Conservation (phyloP, 2,797 vertebrate species). For the Spinus pinus region DNA sequence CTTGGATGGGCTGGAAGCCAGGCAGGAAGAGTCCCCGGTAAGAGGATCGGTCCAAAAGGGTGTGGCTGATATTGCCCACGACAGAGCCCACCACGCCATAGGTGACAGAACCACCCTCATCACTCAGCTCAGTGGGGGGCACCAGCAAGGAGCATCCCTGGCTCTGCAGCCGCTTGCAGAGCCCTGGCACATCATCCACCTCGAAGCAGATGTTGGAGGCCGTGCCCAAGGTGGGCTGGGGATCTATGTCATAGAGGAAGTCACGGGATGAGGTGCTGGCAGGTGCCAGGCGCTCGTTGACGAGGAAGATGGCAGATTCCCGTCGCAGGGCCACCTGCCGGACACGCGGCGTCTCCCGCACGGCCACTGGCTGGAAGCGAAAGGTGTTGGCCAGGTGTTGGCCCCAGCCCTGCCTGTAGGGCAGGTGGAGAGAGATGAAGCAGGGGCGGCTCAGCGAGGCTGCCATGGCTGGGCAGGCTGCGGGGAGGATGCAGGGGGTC, state of each 20-base stretch:
- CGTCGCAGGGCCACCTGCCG: conserved; percentile 84
- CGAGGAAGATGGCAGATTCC: conserved; percentile 83
- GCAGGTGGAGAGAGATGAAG: conserved; percentile 87
- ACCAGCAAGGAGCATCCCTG: conserved; percentile 82
- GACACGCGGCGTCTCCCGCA: conserved; percentile 69
- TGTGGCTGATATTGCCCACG: conserved; percentile 88
- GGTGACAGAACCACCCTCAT: conserved; percentile 76
- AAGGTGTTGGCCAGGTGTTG: conserved; percentile 81
- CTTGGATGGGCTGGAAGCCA: conserved; percentile 74
- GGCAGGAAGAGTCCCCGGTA: conserved; percentile 87
- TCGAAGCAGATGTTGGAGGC: conserved; percentile 92
- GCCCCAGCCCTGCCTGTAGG: conserved; percentile 75
- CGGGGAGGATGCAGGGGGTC: background rate
- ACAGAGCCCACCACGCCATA: conserved; percentile 84
- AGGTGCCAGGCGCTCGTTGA: conserved; percentile 77
- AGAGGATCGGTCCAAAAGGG: conserved; percentile 82
- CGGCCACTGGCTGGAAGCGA: conserved; percentile 82
- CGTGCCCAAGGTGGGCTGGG: conserved; percentile 73
- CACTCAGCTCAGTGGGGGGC: conserved; percentile 79
- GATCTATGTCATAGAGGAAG: conserved; percentile 80
- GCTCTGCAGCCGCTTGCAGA: conserved; percentile 71
- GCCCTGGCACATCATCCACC: conserved; percentile 79
- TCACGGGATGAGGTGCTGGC: rapidly evolving
- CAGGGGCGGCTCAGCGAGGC: conserved; percentile 80
- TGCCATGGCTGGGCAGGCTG: conserved; percentile 78